Evolutionary conservation across 2,113 vertebrate genomes (phyloP).

Genomic region (Felis catus): DNA sequence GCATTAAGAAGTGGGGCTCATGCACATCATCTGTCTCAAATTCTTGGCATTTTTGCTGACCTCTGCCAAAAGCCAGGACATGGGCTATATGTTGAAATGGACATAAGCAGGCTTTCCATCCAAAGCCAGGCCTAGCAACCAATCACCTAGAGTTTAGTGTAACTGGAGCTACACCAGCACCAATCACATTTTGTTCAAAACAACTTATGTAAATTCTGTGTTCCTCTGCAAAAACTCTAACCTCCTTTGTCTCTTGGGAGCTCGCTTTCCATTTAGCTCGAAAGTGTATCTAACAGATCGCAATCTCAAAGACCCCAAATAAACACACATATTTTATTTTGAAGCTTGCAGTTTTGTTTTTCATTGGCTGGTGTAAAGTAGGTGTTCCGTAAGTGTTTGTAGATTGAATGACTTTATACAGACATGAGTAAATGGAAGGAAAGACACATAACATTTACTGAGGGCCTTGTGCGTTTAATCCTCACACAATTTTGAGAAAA

Average conservation of each 20-base stretch:
- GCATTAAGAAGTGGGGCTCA: not conserved
- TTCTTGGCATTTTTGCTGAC: not conserved
- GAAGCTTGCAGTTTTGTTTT: not conserved
- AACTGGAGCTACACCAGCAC: not conserved
- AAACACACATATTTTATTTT: not conserved
- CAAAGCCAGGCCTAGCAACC: not conserved
- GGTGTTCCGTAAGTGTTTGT: not conserved
- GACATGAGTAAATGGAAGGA: not conserved
- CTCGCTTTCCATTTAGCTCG: not conserved
- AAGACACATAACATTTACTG: not conserved
- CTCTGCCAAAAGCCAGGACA: not conserved
- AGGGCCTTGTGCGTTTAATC: not conserved
- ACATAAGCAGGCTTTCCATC: not conserved
- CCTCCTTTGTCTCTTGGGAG: not conserved
- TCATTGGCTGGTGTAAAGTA: not conserved
- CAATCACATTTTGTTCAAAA: not conserved
- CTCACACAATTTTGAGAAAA: not conserved
- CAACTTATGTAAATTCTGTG: not conserved
- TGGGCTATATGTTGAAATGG: not conserved
- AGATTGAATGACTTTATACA: not conserved
- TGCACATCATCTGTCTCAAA: not conserved
- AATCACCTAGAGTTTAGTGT: not conserved
- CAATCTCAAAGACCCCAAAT: not conserved
- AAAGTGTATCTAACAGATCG: not conserved
- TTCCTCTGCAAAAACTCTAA: not conserved